Evolutionary conservation across 2,888 invertebrate species (phyloP).

Genomic region (Hypsopygia costalis): DNA sequence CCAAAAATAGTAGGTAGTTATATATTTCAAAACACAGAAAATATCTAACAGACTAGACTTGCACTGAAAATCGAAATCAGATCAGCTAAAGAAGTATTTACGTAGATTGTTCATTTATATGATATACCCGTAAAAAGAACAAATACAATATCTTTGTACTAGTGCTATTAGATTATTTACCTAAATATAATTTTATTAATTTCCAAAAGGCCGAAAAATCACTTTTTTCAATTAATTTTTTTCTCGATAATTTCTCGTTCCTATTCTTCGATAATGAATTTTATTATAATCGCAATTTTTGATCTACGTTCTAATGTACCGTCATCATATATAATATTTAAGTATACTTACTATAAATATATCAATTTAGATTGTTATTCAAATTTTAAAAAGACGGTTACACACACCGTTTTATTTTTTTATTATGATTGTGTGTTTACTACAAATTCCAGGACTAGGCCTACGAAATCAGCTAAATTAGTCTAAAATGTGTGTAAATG

Average conservation of each 20-base stretch:
- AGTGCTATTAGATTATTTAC: not conserved
- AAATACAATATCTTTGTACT: not conserved
- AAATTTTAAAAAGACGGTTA: too few relatives aligned
- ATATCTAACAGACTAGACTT: not conserved
- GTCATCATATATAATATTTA: not conserved
- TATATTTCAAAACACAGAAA: too few relatives aligned
- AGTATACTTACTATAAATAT: not conserved
- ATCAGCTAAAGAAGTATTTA: not conserved
- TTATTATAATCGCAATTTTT: not conserved
- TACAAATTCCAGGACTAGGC: too few relatives aligned
- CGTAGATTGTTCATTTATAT: constrained; percentile 1
- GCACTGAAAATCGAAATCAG: not conserved
- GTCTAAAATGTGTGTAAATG: too few relatives aligned
- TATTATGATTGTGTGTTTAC: too few relatives aligned
- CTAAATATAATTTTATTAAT: constrained; percentile 19
- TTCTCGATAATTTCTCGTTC: constrained; percentile 33
- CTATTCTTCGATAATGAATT: constrained; percentile 31
- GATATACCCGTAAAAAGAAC: constrained; percentile 25
- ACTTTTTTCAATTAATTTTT: constrained; percentile 23
- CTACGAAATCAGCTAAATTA: too few relatives aligned
- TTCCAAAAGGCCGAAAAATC: constrained; percentile 44
- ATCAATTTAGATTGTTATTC: too few relatives aligned
- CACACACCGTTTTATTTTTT: too few relatives aligned
- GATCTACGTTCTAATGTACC: not conserved
- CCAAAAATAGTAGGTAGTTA: too few relatives aligned